Conservation (phyloP, 2,888 invertebrate genomes). For the Coecobrya sp. region DNA sequence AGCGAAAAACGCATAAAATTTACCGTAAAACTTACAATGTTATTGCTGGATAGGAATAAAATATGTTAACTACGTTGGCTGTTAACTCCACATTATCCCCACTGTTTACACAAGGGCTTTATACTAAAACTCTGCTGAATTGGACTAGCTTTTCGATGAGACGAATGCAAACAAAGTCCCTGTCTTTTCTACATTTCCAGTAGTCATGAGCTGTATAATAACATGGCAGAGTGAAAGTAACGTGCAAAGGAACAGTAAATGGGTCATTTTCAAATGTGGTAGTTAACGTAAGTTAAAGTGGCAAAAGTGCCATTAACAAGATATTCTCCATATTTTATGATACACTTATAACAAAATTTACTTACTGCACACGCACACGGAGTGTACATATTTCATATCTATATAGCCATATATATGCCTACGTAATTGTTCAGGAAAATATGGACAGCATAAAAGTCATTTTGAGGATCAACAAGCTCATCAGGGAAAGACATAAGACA, state of each 20-base stretch:
- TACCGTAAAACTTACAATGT: slow-evolving; percentile 52
- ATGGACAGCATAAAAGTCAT: slow-evolving; percentile 40
- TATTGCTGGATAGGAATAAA: slow-evolving; percentile 30
- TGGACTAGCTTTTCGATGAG: background rate
- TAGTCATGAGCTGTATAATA: background rate
- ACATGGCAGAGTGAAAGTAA: background rate
- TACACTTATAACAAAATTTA: slow-evolving; percentile 21
- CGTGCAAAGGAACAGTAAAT: slow-evolving; percentile 5
- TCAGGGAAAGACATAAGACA: slow-evolving; percentile 21
- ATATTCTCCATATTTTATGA: slow-evolving; percentile 33
- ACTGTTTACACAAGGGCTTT: background rate
- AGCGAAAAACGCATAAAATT: slow-evolving; percentile 56
- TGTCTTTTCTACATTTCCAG: slow-evolving; percentile 16
- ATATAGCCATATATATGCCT: background rate
- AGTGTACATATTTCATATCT: background rate
- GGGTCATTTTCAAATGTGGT: slow-evolving; percentile 23
- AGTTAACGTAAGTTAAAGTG: slow-evolving; percentile 37
- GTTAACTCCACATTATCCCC: slow-evolving; percentile 40
- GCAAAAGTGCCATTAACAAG: slow-evolving; percentile 34
- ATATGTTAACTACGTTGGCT: slow-evolving; percentile 42
- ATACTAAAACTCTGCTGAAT: background rate
- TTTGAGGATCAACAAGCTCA: slow-evolving; percentile 65
- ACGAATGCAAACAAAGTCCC: slow-evolving; percentile 1
- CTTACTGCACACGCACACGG: background rate
- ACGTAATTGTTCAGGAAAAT: background rate